Conservation (phyloP, 2,797 vertebrate species). For the Thunnus albacares region DNA sequence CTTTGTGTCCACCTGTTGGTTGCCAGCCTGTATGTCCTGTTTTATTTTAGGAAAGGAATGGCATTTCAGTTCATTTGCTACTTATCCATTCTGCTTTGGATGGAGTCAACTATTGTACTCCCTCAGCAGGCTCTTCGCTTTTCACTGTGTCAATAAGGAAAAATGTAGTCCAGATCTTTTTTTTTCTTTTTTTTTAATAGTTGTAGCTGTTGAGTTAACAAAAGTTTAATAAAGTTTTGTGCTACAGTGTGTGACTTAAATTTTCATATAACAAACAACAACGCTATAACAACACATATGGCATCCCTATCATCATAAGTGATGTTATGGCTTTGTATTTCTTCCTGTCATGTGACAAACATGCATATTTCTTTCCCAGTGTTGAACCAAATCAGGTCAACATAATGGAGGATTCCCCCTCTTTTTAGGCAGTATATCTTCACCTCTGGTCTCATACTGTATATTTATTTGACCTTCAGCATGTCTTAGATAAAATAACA, state of each 20-base stretch:
- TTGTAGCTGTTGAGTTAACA: neutral
- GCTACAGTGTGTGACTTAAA: neutral
- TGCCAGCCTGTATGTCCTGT: conserved; percentile 71
- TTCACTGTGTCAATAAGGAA: neutral
- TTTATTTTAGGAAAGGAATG: conserved; percentile 90
- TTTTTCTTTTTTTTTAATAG: neutral
- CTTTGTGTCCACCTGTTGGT: conserved; percentile 89
- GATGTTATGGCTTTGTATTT: neutral
- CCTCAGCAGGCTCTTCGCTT: neutral
- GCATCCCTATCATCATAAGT: neutral
- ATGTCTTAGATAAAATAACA: neutral
- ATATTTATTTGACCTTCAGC: neutral
- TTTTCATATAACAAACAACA: neutral
- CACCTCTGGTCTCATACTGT: neutral
- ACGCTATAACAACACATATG: neutral
- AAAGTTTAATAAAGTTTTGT: neutral
- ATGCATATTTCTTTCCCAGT: neutral
- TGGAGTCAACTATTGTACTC: conserved; percentile 65
- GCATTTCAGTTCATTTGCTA: conserved; percentile 80
- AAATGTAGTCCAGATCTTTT: no score
- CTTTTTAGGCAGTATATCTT: neutral
- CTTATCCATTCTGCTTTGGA: conserved; percentile 68
- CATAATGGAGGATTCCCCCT: neutral
- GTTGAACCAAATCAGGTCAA: neutral
- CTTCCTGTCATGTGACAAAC: neutral